These are phyloP conservation scores for Eucidaris tribuloides DNA, from an alignment of 35 echinoderm and acorn worm species.

Conservation along the genomic window DNA sequence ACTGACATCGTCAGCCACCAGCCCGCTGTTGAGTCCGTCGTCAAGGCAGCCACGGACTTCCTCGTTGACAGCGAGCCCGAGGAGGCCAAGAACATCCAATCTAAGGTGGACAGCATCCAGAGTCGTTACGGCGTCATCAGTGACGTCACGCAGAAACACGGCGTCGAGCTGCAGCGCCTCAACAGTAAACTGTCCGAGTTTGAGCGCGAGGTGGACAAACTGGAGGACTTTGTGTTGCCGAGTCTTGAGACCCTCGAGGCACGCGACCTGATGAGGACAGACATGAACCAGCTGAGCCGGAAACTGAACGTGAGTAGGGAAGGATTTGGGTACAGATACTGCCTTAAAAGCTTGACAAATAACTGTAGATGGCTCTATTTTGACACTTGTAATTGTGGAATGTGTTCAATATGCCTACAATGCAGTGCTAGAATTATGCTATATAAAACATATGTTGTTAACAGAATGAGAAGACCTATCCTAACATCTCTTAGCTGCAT, in stretches of 20 bases:
- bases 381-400: too few relatives aligned
- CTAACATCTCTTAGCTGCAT: too few relatives aligned
- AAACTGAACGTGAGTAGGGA: constrained; percentile 91
- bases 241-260: constrained; percentile 71
- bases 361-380: too few relatives aligned
- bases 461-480: too few relatives aligned
- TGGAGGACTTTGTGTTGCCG: constrained; percentile 94
- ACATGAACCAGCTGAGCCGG: constrained; percentile 77
- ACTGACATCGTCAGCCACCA: constrained; percentile 88
- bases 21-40: constrained; percentile 73
- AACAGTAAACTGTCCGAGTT: constrained; percentile 74
- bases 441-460: too few relatives aligned
- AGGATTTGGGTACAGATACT: too few relatives aligned
- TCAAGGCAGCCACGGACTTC: constrained; percentile 51
- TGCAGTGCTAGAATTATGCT: too few relatives aligned
- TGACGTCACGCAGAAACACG: constrained; percentile 49
- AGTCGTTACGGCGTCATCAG: constrained; percentile 48
- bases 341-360: too few relatives aligned
- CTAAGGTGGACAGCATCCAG: constrained; percentile 79
- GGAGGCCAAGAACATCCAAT: constrained; percentile 43
- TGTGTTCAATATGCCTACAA: too few relatives aligned
- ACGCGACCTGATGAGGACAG: constrained; percentile 71
- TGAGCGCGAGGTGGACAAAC: constrained; percentile 83
- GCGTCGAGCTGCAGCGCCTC: constrained; percentile 58
- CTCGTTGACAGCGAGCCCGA: constrained; percentile 66